These are phyloP conservation scores for Pseudanteris insignis DNA, from an alignment of 2,888 invertebrate species.

Conservation along the genomic window DNA sequence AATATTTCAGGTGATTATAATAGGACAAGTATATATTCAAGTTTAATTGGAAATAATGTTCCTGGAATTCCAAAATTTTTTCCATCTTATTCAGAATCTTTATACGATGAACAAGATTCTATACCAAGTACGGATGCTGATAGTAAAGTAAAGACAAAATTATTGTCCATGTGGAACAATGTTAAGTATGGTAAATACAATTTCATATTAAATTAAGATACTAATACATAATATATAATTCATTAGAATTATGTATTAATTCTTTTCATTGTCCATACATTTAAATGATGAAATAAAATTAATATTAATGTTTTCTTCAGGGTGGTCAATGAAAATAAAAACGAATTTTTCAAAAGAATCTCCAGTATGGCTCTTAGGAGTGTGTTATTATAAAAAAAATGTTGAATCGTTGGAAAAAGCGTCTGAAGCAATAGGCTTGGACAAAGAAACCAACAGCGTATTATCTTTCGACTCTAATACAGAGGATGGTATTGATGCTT, in stretches of 20 bases:
- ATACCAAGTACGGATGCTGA: constrained; percentile 69
- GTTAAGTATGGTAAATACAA: constrained; percentile 87
- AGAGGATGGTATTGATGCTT: constrained; percentile 79
- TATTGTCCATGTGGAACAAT: constrained; percentile 91
- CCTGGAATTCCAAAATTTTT: constrained; percentile 51
- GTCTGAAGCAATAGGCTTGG: constrained; percentile 56
- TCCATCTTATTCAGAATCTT: constrained; percentile 45
- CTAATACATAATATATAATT: too few relatives aligned
- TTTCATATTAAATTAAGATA: too few relatives aligned
- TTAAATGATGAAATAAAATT: too few relatives aligned
- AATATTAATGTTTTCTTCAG: too few relatives aligned
- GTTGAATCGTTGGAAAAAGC: constrained; percentile 57
- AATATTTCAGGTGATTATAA: constrained; percentile 52
- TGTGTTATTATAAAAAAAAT: constrained; percentile 81
- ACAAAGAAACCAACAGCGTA: constrained; percentile 58
- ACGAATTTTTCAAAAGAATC: constrained; percentile 84
- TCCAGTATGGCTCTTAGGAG: constrained; percentile 86
- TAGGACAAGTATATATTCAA: constrained; percentile 51
- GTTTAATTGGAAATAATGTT: constrained; percentile 52
- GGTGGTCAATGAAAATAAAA: constrained; percentile 82
- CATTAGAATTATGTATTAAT: neutral
- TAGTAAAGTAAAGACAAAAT: constrained; percentile 82
- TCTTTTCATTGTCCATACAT: too few relatives aligned
- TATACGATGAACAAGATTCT: constrained; percentile 51
- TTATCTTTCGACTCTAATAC: constrained; percentile 56